Evolutionary conservation across 2,888 invertebrate genomes (phyloP).

Genomic region (Acanthosepion pharaonis): DNA sequence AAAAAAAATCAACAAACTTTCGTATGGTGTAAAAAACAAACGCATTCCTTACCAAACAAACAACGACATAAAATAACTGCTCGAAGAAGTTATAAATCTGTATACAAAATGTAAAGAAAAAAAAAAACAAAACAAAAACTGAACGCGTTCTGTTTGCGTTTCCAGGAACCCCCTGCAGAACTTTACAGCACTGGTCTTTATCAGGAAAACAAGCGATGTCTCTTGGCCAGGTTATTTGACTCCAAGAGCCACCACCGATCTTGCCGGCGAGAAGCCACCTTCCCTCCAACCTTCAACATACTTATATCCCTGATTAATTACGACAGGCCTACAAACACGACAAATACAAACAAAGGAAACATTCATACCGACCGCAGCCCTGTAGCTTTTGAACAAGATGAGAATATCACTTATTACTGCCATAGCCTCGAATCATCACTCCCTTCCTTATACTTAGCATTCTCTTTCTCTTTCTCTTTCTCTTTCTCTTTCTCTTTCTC

Average conservation of each 20-base stretch:
- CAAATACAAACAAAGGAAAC: background rate
- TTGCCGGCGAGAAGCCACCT: too few species aligned
- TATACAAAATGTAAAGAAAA: background rate
- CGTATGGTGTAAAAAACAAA: background rate
- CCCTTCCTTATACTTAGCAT: too few species aligned
- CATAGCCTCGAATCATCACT: background rate
- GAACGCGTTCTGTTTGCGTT: background rate
- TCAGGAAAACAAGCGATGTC: background rate
- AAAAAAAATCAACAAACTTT: background rate
- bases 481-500: background rate
- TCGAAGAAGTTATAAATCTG: background rate
- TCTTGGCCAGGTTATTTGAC: slow-evolving; percentile 9
- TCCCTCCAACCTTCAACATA: background rate
- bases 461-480: background rate
- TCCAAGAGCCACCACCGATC: slow-evolving; percentile 11
- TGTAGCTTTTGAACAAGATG: background rate
- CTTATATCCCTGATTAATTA: background rate
- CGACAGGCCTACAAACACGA: too few species aligned
- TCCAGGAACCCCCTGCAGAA: slow-evolving; percentile 21
- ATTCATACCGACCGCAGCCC: background rate
- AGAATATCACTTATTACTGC: background rate
- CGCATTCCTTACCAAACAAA: background rate
- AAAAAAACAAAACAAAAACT: background rate
- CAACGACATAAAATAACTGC: background rate
- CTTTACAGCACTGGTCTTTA: background rate